Evolutionary conservation across 1,140 invertebrate species (phyloP).

Genomic region (Cydia splendana): DNA sequence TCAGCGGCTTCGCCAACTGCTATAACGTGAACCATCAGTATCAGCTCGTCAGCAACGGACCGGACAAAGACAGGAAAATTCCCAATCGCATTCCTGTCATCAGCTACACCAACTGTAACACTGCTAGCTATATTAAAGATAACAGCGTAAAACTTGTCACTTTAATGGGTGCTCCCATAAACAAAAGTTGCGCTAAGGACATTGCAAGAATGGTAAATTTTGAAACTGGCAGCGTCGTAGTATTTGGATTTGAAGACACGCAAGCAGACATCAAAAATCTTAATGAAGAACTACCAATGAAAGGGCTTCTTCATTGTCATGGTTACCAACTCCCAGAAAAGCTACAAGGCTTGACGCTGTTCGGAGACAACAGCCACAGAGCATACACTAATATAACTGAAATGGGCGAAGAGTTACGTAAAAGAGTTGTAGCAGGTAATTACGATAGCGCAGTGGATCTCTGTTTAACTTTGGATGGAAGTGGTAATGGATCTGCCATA

Average conservation of each 20-base stretch:
- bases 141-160: conserved; percentile 42
- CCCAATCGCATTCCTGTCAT: conserved; percentile 47
- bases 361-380: conserved; percentile 33
- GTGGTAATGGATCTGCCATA: conserved; percentile 32
- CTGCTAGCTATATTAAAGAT: conserved; percentile 43
- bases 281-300: conserved; percentile 35
- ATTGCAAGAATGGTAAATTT: conserved; percentile 43
- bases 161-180: conserved; percentile 46
- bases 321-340: conserved; percentile 35
- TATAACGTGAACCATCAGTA: conserved; percentile 47
- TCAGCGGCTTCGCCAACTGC: conserved; percentile 42
- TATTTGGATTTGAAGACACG: conserved; percentile 42
- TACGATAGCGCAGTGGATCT: conserved; percentile 39
- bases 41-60: conserved; percentile 45
- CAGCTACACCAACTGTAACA: conserved; percentile 44
- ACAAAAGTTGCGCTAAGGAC: conserved; percentile 43
- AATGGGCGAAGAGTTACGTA: conserved; percentile 35
- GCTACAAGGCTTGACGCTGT: conserved; percentile 38
- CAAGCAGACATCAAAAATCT: conserved; percentile 40
- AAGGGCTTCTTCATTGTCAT: conserved; percentile 35
- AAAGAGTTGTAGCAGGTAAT: conserved; percentile 27
- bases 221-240: conserved; percentile 39
- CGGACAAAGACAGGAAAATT: conserved; percentile 42
- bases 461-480: conserved; percentile 35
- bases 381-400: conserved; percentile 40